phyloP scores from a whole-genome alignment of 2,113 vertebrate genomes.

The Rhadina sibilatrix region DNA sequence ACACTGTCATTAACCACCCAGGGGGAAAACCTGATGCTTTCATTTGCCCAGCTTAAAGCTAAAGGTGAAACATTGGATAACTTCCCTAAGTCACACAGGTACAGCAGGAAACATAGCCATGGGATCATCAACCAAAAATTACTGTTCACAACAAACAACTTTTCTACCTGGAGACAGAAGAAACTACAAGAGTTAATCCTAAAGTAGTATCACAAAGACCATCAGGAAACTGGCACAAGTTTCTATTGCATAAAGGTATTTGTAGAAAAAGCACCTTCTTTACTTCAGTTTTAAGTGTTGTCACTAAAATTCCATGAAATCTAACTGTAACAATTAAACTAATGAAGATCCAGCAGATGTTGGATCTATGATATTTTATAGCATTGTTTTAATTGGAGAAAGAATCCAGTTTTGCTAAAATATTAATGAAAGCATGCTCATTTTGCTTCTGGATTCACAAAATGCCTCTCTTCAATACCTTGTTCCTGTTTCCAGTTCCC shows the following conservation, averaged over 20 bases:
- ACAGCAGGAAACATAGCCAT: not conserved
- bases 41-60: not conserved
- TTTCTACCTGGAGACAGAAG: not conserved
- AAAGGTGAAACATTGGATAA: not conserved
- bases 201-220: not conserved
- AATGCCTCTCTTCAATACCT: not conserved
- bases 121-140: not conserved
- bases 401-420: conserved; percentile 20
- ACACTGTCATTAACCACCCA: not conserved
- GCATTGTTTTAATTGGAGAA: not conserved
- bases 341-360: conserved; percentile 35
- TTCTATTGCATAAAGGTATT: not conserved
- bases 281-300: not conserved
- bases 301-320: not conserved
- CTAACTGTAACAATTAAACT: not conserved
- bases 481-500: not conserved
- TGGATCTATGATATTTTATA: not conserved
- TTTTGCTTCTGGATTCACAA: conserved; percentile 4
- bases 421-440: conserved; percentile 2
- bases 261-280: not conserved
- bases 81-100: not conserved
- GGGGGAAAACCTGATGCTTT: not conserved
- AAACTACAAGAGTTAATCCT: not conserved
- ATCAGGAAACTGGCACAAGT: not conserved
- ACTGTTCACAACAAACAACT: not conserved